These are phyloP conservation scores for Myiopsitta monachus DNA, from an alignment of 2,113 vertebrate species.

Conservation along the genomic window DNA sequence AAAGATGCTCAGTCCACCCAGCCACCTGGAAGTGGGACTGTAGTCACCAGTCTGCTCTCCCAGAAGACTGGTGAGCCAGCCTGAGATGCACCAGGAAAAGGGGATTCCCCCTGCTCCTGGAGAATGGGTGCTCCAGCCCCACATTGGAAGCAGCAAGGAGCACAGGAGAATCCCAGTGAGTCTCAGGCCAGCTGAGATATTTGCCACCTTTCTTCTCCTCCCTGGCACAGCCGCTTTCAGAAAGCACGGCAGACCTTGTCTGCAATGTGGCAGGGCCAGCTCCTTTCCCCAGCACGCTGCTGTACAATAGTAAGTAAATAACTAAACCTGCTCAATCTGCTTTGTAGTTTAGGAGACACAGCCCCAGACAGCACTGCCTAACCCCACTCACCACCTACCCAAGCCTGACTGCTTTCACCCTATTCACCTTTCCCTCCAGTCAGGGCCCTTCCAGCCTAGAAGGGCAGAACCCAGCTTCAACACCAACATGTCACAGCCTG, in stretches of 20 bases:
- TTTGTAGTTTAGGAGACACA: neutral
- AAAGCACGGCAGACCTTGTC: neutral
- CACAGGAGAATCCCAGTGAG: neutral
- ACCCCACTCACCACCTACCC: neutral
- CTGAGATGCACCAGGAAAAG: neutral
- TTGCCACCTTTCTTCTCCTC: neutral
- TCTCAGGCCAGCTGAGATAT: neutral
- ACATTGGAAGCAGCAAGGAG: neutral
- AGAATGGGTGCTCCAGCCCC: neutral
- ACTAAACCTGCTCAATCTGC: neutral
- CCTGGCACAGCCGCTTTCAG: neutral
- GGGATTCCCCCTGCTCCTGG: neutral
- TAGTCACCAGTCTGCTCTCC: neutral
- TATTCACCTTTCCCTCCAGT: neutral
- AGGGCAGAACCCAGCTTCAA: neutral
- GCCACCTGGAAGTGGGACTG: neutral
- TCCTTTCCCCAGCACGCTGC: neutral
- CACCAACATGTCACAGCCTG: neutral
- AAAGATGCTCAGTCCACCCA: neutral
- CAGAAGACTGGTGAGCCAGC: neutral
- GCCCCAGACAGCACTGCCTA: neutral
- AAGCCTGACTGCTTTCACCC: neutral
- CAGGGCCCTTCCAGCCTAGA: neutral
- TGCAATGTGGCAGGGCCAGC: neutral
- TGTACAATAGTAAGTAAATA: neutral